Base-by-base conservation (phyloP, 2,113 vertebrate genomes). In the Chionodraco myersi region DNA sequence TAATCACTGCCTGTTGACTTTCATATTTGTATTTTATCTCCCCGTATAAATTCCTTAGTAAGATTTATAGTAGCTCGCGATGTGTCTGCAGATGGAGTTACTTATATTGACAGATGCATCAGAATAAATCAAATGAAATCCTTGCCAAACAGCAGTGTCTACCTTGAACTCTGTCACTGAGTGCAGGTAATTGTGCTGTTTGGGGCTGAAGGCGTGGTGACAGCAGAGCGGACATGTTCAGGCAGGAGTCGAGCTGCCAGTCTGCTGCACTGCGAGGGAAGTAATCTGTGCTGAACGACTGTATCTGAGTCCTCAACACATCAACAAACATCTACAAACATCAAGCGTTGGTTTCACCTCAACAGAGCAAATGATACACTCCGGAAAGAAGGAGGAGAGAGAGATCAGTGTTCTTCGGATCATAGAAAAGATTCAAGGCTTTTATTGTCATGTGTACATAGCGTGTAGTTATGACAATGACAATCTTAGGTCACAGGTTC, bases 201-300 rank as follows among this genome's bases (percentile, higher is more conserved):
- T 82, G 85, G 83, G 87, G 83, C 91, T 90, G 81, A 92, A 95
- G 94, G 95, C 79, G 94, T 94, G 94, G 94, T 95, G 94, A 95
- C 92, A 95, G 91, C 85, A 80, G 67, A 86, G 83, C 80, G 80
- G 92, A 62, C 95, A 80, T 94, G 95, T 94, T 85, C 88, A 75
- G 94, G 89, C 95, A 94, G 70, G 94, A 80, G 61, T 58, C 51
- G 86, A 88, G 89, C 92, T 92, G 91, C 91, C 88, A 80, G 88
- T 88, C 91, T 83, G 79, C 85, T 93, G 89, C 91, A 90, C 81
- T 84, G 90, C 77, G 79, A 15, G 49, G 72, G 66, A 70, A 73
- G 70, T 30, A 30, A 75, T 56, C 64, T 56, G 58, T 63, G 78
- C 30, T 72, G 73, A 49, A 10, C 3, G 49, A 71, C 74, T 65